phyloP scores from a whole-genome alignment of 2,797 vertebrate species.

The Linurgus olivaceus region DNA sequence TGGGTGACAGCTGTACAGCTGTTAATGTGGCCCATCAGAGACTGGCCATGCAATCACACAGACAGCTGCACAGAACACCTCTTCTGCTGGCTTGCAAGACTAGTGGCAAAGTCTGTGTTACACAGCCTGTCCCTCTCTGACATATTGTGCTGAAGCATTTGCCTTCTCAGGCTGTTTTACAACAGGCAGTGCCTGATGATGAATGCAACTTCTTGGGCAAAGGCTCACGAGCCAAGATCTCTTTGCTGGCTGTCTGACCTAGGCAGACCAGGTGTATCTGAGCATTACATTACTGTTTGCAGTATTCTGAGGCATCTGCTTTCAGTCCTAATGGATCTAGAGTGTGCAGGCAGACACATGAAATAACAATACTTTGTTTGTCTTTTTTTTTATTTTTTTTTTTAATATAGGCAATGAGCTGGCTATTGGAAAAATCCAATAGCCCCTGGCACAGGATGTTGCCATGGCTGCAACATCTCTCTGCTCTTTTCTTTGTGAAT shows the following conservation, averaged over 20 bases:
- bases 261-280: background rate
- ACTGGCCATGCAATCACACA: background rate
- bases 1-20: fast-evolving
- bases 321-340: background rate
- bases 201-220: background rate
- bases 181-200: background rate
- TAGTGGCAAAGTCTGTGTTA: background rate
- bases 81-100: background rate
- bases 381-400: background rate
- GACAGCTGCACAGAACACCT: background rate
- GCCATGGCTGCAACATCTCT: background rate
- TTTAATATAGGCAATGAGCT: background rate
- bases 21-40: background rate
- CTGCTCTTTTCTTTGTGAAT: background rate
- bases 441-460: background rate
- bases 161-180: background rate
- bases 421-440: background rate
- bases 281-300: background rate
- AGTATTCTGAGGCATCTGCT: background rate
- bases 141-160: background rate
- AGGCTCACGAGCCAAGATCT: background rate
- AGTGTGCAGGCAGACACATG: background rate
- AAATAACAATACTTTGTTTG: background rate
- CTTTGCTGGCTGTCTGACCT: background rate
- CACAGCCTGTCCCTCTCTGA: background rate